Evolutionary conservation across 2,888 invertebrate genomes (phyloP).

Genomic region (Spilosoma lubricipeda): DNA sequence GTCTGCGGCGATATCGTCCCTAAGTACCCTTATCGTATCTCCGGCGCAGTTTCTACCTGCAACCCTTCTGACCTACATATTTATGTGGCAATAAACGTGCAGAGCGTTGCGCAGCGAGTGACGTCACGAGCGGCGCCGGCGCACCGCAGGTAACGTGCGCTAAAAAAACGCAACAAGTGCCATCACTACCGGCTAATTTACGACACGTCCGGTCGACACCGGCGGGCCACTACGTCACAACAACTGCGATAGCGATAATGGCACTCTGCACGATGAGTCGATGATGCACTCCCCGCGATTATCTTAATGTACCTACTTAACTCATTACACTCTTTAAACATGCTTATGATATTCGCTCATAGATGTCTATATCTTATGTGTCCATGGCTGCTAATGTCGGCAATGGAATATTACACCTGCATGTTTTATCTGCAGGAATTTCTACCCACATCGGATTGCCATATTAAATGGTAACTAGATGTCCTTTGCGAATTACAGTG

Average conservation of each 20-base stretch:
- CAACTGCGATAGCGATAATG: constrained; percentile 10
- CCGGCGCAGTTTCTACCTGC: constrained; percentile 40
- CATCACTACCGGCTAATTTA: constrained; percentile 22
- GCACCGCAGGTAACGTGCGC: constrained; percentile 19
- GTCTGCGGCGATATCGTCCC: background rate
- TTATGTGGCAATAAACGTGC: constrained; percentile 31
- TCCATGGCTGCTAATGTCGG: background rate
- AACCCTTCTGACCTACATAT: constrained; percentile 44
- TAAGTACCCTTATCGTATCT: background rate
- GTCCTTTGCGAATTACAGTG: background rate
- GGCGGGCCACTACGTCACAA: constrained; percentile 19
- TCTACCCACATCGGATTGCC: background rate
- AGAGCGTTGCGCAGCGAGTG: constrained; percentile 21
- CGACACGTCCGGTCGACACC: constrained; percentile 19
- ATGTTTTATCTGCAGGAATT: background rate
- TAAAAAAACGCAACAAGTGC: constrained; percentile 15
- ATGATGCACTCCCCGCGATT: constrained; percentile 5
- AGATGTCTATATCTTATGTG: background rate
- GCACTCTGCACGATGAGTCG: constrained; percentile 1
- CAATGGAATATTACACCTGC: background rate
- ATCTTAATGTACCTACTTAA: background rate
- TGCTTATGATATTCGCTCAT: background rate
- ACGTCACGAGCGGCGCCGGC: constrained; percentile 18
- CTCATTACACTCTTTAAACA: constrained; percentile 1
- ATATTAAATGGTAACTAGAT: background rate